A percentile compares a stretch with the other conserved stretches of the same genome.
phyloP scores from a whole-genome alignment of 2,888 invertebrate species.

The Deilephila elpenor region DNA sequence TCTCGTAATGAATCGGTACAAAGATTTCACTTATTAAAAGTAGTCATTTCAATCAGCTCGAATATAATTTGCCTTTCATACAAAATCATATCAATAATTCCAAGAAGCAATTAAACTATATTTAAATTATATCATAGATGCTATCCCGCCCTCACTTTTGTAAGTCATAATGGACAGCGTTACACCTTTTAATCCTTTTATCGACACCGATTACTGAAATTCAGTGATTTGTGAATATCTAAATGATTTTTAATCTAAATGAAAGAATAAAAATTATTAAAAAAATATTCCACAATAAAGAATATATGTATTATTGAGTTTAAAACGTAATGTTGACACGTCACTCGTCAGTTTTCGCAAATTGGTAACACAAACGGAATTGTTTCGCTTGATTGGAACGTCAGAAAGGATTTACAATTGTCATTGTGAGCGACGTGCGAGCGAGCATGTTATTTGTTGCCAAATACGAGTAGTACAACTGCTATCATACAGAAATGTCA shows the following conservation, averaged over 20 bases:
- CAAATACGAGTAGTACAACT: background rate
- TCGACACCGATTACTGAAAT: too few species aligned
- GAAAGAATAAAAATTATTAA: too few species aligned
- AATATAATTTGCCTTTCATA: too few species aligned
- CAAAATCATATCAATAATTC: too few species aligned
- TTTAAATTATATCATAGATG: too few species aligned
- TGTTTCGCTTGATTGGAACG: constrained; percentile 20
- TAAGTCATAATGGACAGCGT: too few species aligned
- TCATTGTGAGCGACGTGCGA: constrained; percentile 1
- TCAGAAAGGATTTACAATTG: constrained; percentile 22
- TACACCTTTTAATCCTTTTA: too few species aligned
- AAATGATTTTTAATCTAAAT: background rate
- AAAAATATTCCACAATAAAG: background rate
- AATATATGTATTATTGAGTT: background rate
- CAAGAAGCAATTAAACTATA: too few species aligned
- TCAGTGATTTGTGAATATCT: background rate
- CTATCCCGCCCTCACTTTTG: too few species aligned
- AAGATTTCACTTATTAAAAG: too few species aligned
- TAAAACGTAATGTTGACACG: background rate
- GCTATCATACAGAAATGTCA: background rate
- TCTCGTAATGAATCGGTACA: too few species aligned
- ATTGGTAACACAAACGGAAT: constrained; percentile 7
- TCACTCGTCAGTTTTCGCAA: constrained; percentile 1
- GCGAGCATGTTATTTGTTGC: constrained; percentile 7
- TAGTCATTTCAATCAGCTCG: too few species aligned